phyloP scores from a whole-genome alignment of 2,888 invertebrate species.

The Sylvicola fuscatus region DNA sequence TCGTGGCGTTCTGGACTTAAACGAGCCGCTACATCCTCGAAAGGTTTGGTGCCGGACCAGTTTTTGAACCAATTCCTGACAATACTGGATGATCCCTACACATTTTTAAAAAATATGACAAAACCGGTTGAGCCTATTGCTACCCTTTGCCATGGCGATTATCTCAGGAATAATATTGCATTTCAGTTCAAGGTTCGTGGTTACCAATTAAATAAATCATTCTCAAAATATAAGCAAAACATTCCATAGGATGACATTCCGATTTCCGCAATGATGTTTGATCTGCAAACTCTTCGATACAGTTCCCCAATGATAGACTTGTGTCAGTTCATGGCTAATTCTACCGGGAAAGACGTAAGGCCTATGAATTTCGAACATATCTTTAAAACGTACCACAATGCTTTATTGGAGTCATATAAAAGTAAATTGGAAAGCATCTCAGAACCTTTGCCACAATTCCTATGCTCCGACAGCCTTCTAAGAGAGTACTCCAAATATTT shows the following conservation, averaged over 20 bases:
- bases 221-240: background rate
- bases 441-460: constrained; percentile 11
- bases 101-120: constrained; percentile 14
- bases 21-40: background rate
- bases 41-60: constrained; percentile 11
- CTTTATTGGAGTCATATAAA: constrained; percentile 10
- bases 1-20: no score
- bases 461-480: constrained; percentile 14
- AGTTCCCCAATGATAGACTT: constrained; percentile 23
- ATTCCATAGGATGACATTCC: constrained; percentile 9
- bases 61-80: constrained; percentile 12
- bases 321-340: constrained; percentile 15
- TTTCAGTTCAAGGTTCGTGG: constrained; percentile 13
- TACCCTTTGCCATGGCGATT: constrained; percentile 22
- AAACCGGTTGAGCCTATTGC: constrained; percentile 17
- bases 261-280: constrained; percentile 20
- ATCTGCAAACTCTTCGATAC: constrained; percentile 21
- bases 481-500: constrained; percentile 17
- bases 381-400: constrained; percentile 16
- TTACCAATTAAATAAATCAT: background rate
- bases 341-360: constrained; percentile 16
- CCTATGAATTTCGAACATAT: constrained; percentile 14
- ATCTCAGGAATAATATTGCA: constrained; percentile 22
- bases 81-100: constrained; percentile 8
- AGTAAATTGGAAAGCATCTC: constrained; percentile 6